A percentile compares a stretch with the other conserved stretches of the same genome.
These are phyloP conservation scores for Clivina fossor DNA, from an alignment of 2,888 invertebrate genomes.

Conservation along the genomic window DNA sequence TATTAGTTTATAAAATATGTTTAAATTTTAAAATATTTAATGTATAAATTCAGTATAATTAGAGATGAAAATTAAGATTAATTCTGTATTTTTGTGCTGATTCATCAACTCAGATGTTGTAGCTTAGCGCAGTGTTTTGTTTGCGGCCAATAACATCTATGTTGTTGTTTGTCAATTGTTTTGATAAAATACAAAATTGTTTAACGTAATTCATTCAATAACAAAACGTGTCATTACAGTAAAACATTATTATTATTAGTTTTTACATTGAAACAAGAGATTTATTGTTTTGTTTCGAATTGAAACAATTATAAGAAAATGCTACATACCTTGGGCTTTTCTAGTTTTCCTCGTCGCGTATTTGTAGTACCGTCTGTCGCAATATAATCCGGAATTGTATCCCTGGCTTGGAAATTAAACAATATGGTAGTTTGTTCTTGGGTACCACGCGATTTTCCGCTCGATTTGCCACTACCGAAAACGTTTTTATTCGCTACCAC, in stretches of 20 bases:
- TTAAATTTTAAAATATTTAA: no score
- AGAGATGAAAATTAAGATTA: no score
- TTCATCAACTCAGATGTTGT: no score
- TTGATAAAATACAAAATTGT: constrained; percentile 1
- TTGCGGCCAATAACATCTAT: no score
- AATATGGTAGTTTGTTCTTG: constrained; percentile 70
- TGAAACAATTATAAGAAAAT: no score
- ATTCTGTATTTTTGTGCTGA: no score
- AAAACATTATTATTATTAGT: neutral
- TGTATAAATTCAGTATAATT: no score
- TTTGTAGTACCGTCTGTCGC: constrained; percentile 83
- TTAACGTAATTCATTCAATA: constrained; percentile 5
- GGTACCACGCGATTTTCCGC: constrained; percentile 49
- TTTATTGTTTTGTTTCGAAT: no score
- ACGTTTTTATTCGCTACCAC: constrained; percentile 50
- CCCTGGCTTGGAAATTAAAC: constrained; percentile 83
- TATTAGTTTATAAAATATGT: no score
- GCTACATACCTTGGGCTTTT: constrained; percentile 71
- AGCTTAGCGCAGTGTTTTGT: no score
- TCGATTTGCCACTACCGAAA: constrained; percentile 33
- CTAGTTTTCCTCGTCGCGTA: constrained; percentile 66
- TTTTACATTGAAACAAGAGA: neutral
- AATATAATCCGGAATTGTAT: constrained; percentile 88
- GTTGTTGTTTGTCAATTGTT: no score
- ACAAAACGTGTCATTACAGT: neutral